phyloP scores from a whole-genome alignment of 2,797 vertebrate genomes.

The Percopsis omiscomaycus region DNA sequence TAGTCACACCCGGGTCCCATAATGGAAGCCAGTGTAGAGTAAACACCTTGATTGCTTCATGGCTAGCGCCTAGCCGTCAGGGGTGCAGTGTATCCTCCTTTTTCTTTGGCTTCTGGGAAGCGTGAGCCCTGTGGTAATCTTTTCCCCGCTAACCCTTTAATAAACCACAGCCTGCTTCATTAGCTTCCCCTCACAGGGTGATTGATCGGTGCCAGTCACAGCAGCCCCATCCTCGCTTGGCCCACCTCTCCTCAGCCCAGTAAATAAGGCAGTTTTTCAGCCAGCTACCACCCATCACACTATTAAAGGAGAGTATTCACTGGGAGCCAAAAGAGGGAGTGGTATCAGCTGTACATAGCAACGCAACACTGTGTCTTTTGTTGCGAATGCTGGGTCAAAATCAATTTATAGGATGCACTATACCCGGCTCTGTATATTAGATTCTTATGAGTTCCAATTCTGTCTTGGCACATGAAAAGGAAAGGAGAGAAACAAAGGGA shows the following conservation, averaged over 20 bases:
- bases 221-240: slow-evolving; percentile 82
- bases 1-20: slow-evolving; percentile 57
- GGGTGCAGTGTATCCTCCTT: slow-evolving; percentile 43
- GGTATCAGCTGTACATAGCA: slow-evolving; percentile 85
- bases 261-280: slow-evolving; percentile 87
- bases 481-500: slow-evolving; percentile 12
- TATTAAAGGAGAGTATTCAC: slow-evolving; percentile 95
- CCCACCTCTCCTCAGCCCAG: slow-evolving; percentile 81
- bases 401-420: slow-evolving; percentile 74
- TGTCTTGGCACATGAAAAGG: slow-evolving; percentile 38
- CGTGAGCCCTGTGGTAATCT: slow-evolving; percentile 65
- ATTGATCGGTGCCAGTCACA: slow-evolving; percentile 97
- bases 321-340: slow-evolving; percentile 87
- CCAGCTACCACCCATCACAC: slow-evolving; percentile 83
- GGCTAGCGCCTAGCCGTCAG: slow-evolving; percentile 58
- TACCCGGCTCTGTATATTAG: slow-evolving; percentile 50
- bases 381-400: slow-evolving; percentile 80
- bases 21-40: slow-evolving; percentile 53
- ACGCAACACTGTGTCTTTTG: slow-evolving; percentile 92
- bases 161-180: slow-evolving; percentile 77
- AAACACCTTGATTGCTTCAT: slow-evolving; percentile 73
- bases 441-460: slow-evolving; percentile 55
- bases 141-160: slow-evolving; percentile 68
- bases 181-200: slow-evolving; percentile 81
- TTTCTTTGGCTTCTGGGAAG: slow-evolving; percentile 55